Evolutionary conservation across 2,888 invertebrate species (phyloP).

Genomic region (Morinoia aosen): DNA sequence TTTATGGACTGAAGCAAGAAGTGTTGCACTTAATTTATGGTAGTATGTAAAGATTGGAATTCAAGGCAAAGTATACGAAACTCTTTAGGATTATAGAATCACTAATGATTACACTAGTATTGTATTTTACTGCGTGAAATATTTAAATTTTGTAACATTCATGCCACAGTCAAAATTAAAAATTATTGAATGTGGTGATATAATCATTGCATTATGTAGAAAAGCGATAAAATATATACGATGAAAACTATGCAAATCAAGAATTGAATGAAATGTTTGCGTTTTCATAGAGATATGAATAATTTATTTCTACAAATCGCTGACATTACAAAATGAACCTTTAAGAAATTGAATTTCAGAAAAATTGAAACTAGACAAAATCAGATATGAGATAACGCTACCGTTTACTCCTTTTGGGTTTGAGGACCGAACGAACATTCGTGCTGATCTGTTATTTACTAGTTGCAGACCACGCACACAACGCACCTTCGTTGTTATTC

Average conservation of each 20-base stretch:
- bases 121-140: not conserved
- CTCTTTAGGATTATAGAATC: not conserved
- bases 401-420: too few species aligned
- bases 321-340: not conserved
- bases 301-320: not conserved
- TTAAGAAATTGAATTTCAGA: too few species aligned
- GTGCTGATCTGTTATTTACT: too few species aligned
- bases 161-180: not conserved
- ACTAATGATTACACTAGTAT: not conserved
- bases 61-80: not conserved
- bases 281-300: not conserved
- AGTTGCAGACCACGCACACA: too few species aligned
- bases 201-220: not conserved
- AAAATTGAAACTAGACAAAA: too few species aligned
- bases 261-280: not conserved
- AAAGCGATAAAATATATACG: not conserved
- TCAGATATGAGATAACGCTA: too few species aligned
- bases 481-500: too few species aligned
- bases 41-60: not conserved
- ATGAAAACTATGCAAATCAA: not conserved
- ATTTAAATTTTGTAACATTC: not conserved
- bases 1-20: too few species aligned
- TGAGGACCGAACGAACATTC: too few species aligned
- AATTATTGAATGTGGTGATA: not conserved
- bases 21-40: not conserved